These are phyloP conservation scores for Pyrrhia umbra DNA, from an alignment of 2,888 invertebrate genomes.

Conservation along the genomic window DNA sequence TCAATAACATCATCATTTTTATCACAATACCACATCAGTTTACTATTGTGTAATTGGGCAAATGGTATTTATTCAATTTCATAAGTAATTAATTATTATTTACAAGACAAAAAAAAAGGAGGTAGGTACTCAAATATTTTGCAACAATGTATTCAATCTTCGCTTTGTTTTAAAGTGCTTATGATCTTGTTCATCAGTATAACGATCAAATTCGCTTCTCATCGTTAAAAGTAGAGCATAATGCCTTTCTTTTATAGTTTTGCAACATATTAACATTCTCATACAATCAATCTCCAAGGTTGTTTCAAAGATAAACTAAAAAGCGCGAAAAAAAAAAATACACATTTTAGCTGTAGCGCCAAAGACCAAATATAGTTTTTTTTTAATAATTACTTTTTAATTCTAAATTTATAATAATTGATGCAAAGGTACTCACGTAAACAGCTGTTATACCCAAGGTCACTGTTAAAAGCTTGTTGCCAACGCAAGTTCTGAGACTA, in stretches of 20 bases:
- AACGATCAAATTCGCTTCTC: background rate
- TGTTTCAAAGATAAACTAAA: constrained; percentile 47
- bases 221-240: constrained; percentile 28
- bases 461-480: constrained; percentile 74
- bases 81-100: too few species aligned
- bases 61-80: too few species aligned
- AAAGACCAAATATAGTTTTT: background rate
- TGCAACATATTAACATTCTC: constrained; percentile 10
- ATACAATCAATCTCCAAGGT: constrained; percentile 43
- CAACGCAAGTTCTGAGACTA: constrained; percentile 71
- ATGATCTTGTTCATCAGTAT: background rate
- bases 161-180: background rate
- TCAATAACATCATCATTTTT: too few species aligned
- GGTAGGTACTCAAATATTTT: background rate
- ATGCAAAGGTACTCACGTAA: constrained; percentile 71
- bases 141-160: background rate
- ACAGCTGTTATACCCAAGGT: constrained; percentile 87
- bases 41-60: too few species aligned
- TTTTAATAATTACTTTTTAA: constrained; percentile 4
- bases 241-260: constrained; percentile 36
- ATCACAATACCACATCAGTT: too few species aligned
- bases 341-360: background rate
- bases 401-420: constrained; percentile 25
- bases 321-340: constrained; percentile 48
- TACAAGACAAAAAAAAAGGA: too few species aligned